Percentiles rank a stretch among this genome's conserved stretches.
Evolutionary conservation across 2,888 invertebrate species (phyloP).

Genomic region (Sepiola atlantica): DNA sequence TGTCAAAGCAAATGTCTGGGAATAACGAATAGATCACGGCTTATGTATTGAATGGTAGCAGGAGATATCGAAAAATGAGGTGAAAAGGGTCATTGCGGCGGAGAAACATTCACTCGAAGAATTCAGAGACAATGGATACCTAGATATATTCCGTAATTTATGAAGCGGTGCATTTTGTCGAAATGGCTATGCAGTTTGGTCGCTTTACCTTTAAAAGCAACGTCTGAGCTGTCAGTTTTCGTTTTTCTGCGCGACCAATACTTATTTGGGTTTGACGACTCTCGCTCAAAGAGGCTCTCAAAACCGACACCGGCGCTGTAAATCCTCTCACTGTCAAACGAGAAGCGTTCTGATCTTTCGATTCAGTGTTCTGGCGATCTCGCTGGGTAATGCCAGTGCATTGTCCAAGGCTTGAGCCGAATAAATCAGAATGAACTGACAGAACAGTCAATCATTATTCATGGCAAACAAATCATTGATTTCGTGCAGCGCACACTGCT

Average conservation of each 20-base stretch:
- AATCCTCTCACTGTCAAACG: background rate
- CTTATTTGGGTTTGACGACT: background rate
- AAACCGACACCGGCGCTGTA: background rate
- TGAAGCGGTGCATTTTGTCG: background rate
- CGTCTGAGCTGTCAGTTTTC: background rate
- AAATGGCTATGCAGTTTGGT: background rate
- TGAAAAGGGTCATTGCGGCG: background rate
- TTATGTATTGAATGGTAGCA: background rate
- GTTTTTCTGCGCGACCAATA: background rate
- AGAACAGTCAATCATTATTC: background rate
- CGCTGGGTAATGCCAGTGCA: background rate
- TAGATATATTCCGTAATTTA: background rate
- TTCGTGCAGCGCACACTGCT: background rate
- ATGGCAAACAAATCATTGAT: background rate
- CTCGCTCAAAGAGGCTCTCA: background rate
- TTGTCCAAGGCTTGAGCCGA: background rate
- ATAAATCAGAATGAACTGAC: background rate
- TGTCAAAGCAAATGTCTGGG: too few relatives aligned
- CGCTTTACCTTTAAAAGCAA: background rate
- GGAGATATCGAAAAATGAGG: background rate
- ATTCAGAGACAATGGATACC: background rate
- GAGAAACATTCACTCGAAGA: background rate
- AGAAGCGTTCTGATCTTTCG: background rate
- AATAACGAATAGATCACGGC: background rate
- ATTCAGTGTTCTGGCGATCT: background rate